A percentile compares a stretch with the other conserved stretches of the same genome.
Evolutionary conservation across 2,888 invertebrate species (phyloP).

Genomic region (Drosophila lutescens): DNA sequence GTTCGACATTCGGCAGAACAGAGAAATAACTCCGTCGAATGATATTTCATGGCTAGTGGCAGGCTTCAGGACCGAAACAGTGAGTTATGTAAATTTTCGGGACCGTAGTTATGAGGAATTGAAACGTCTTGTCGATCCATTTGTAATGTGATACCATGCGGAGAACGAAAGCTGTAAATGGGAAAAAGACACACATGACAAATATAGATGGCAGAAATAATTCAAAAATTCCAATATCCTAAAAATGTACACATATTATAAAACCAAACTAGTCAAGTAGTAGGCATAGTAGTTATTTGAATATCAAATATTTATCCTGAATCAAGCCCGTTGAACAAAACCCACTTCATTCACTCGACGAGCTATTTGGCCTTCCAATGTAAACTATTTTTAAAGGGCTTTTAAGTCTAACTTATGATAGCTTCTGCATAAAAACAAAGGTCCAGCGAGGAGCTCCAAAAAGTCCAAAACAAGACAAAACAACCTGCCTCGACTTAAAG

Average conservation of each 20-base stretch:
- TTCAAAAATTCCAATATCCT: background rate
- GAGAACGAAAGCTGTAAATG: conserved; percentile 15
- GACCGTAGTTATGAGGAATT: conserved; percentile 35
- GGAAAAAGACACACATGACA: conserved; percentile 1
- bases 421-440: conserved; percentile 47
- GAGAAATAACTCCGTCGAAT: conserved; percentile 43
- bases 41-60: conserved; percentile 42
- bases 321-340: background rate
- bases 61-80: conserved; percentile 30
- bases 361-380: conserved; percentile 1
- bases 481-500: conserved; percentile 19
- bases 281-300: too few species aligned
- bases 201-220: conserved; percentile 11
- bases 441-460: conserved; percentile 26
- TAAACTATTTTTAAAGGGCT: conserved; percentile 16
- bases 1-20: conserved; percentile 32
- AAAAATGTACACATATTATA: background rate
- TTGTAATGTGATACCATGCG: conserved; percentile 26
- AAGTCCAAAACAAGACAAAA: conserved; percentile 46
- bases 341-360: conserved; percentile 11
- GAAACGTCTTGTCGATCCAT: conserved; percentile 30
- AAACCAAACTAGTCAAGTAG: too few species aligned
- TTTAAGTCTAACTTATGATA: conserved; percentile 28
- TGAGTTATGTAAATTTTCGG: conserved; percentile 43
- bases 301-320: conserved; percentile 6